Evolutionary conservation across 1,140 invertebrate genomes (phyloP), one percentile per base, ranked within the genome.

Genomic region (Oryzaephilus surinamensis): DNA sequence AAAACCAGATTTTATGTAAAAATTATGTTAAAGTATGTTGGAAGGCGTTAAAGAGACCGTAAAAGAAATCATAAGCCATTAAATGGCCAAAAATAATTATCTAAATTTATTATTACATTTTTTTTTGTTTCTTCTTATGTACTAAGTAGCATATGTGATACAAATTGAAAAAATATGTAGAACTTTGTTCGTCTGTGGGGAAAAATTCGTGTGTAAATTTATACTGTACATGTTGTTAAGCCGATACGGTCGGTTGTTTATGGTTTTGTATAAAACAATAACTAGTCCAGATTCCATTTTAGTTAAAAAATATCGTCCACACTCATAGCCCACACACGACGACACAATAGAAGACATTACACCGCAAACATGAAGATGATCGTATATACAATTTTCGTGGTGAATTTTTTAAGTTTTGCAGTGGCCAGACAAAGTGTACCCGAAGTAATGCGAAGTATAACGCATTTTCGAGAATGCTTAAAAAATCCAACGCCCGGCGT

Each of bases 391-490:
- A 11, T 41, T 18, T n/a, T n/a, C n/a, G n/a, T 35, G 10, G 6
- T 35, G 30, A 17, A 16, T 15, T 36, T 26, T 13, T 12, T 12
- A 24, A 16, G 5, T 8, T 14, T 2, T 11, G 31, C 17, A 19
- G 30, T 19, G 10, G 14, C 16, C 11, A 34, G 29, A 45, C 11
- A 18, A 32, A n/a, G 46, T 46, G 32, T n/a, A 34, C 50, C 15
- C n/a, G n/a, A n/a, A n/a, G n/a, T n/a, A n/a, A 46, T 43, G 31
- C 42, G 42, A 41, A 46, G 41, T 15, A 30, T 48, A 4, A 16
- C 34, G n/a, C 18, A 35, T 3, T 45, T 59, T 15, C 43, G 56
- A 14, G 54, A 64, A n/a, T 72, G 69, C 29, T 44, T 71, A 16
- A 32, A 39, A 26, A 49, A 39, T 32, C 48, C 49, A n/a, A 48